Percentiles rank a stretch among this genome's conserved stretches.
These are phyloP conservation scores for Poecilia wingei DNA, from an alignment of 2,797 vertebrate species.

Conservation along the genomic window DNA sequence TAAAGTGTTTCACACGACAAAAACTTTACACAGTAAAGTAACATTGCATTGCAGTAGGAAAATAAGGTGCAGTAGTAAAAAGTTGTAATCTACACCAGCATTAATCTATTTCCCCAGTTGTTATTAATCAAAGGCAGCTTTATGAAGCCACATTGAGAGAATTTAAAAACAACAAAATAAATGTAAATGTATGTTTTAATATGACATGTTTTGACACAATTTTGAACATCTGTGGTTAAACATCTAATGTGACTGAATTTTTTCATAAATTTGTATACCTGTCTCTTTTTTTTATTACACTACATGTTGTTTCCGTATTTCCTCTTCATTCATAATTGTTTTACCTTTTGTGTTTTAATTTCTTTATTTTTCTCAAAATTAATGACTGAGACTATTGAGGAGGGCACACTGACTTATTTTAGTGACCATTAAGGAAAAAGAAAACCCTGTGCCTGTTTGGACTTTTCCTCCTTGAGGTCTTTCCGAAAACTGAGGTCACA, in stretches of 20 bases:
- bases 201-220: background rate
- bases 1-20: background rate
- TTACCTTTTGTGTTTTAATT: background rate
- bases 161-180: background rate
- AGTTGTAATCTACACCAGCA: background rate
- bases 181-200: background rate
- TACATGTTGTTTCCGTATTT: background rate
- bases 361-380: background rate
- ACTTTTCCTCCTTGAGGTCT: constrained; percentile 49
- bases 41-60: background rate
- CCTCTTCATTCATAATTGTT: background rate
- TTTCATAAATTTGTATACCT: background rate
- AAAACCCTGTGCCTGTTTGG: constrained; percentile 11
- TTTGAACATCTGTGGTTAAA: background rate
- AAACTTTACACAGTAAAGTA: background rate
- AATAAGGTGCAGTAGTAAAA: background rate
- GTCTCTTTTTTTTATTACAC: background rate
- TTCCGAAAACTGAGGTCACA: constrained; percentile 61
- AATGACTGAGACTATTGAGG: background rate
- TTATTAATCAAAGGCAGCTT: too few species aligned
- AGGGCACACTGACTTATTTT: background rate
- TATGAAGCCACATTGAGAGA: background rate
- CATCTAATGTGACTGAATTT: background rate
- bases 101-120: background rate
- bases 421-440: constrained; percentile 19